Evolutionary conservation across 2,113 vertebrate species (phyloP).

Genomic region (Solea solea): DNA sequence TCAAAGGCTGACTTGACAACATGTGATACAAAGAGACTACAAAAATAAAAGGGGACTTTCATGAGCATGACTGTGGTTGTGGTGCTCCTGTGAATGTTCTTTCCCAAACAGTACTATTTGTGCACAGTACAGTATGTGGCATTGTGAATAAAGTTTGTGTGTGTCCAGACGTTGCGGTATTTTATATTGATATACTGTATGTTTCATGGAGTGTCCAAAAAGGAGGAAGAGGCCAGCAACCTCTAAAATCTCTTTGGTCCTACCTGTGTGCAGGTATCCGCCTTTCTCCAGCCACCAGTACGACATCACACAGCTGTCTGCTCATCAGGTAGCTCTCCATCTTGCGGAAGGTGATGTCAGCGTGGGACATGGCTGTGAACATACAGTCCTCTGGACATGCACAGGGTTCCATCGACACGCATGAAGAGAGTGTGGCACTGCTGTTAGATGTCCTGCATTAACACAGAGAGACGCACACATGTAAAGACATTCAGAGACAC

Average conservation of each 20-base stretch:
- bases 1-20: slow-evolving; percentile 45
- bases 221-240: background rate
- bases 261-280: slow-evolving; percentile 98
- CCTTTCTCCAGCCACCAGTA: slow-evolving; percentile 93
- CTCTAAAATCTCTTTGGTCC: slow-evolving; percentile 4
- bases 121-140: slow-evolving; percentile 4
- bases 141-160: background rate
- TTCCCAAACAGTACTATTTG: slow-evolving; percentile 9
- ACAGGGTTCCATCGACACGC: slow-evolving; percentile 92
- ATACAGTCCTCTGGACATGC: slow-evolving; percentile 89
- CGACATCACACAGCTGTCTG: slow-evolving; percentile 94
- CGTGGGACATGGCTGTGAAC: slow-evolving; percentile 95
- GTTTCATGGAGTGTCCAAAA: background rate
- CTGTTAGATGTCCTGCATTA: slow-evolving; percentile 89
- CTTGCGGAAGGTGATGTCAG: slow-evolving; percentile 93
- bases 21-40: slow-evolving; percentile 30
- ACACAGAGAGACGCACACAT: slow-evolving; percentile 19
- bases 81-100: background rate
- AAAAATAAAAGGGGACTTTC: slow-evolving; percentile 48
- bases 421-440: slow-evolving; percentile 90
- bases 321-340: slow-evolving; percentile 97
- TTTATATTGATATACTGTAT: background rate
- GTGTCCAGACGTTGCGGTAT: background rate
- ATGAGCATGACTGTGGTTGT: background rate
- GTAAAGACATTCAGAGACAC: slow-evolving; percentile 17